Percentiles rank a stretch among this genome's conserved stretches.
Conservation (phyloP, 1,140 invertebrate genomes). For the Lethrus apterus region DNA sequence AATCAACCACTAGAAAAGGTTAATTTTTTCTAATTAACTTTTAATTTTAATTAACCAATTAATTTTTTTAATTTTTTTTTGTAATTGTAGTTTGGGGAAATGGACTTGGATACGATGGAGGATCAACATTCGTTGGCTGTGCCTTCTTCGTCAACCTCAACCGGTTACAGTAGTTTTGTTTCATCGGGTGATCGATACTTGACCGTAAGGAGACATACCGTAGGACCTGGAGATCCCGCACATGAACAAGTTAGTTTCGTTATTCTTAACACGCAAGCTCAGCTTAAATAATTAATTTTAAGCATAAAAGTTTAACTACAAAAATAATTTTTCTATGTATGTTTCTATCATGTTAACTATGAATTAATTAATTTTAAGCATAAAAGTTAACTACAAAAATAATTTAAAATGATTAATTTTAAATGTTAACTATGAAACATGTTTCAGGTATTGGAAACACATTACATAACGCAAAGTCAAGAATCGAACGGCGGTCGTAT, state of each 20-base stretch:
- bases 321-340: neutral
- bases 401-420: conserved; percentile 9
- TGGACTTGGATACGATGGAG: conserved; percentile 52
- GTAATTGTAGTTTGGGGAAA: conserved; percentile 53
- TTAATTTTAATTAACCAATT: no score
- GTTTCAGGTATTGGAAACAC: conserved; percentile 43
- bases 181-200: conserved; percentile 39
- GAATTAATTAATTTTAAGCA: conserved; percentile 1
- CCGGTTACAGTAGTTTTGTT: conserved; percentile 26
- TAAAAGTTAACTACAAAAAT: no score
- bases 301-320: neutral
- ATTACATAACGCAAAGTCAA: conserved; percentile 39
- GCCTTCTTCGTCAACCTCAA: conserved; percentile 29
- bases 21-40: no score
- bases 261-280: neutral
- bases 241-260: conserved; percentile 64
- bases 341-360: neutral
- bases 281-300: neutral
- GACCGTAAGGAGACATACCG: conserved; percentile 73
- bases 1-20: conserved; percentile 62
- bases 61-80: conserved; percentile 9
- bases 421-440: conserved; percentile 2
- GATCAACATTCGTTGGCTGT: conserved; percentile 35
- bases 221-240: conserved; percentile 81
- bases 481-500: conserved; percentile 32